Percentiles rank a stretch among this genome's conserved stretches.
phyloP scores from a whole-genome alignment of 2,888 invertebrate genomes.

The Tiphia femorata region DNA sequence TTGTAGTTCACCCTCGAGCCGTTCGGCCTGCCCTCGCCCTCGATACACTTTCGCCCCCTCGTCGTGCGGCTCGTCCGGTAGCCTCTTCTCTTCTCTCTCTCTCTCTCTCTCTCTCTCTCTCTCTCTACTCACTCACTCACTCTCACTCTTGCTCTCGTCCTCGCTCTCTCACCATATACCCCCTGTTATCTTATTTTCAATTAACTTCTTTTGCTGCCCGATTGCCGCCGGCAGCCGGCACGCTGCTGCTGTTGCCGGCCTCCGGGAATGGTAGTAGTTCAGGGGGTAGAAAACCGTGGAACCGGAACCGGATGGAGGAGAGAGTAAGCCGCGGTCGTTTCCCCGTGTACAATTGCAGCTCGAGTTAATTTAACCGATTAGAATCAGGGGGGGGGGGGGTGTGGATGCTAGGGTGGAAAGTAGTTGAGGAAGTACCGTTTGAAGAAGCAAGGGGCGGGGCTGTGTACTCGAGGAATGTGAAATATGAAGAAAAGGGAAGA shows the following conservation, averaged over 20 bases:
- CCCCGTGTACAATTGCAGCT: too few species aligned
- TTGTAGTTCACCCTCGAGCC: slow-evolving; percentile 31
- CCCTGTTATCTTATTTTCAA: slow-evolving; percentile 45
- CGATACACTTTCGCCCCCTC: too few species aligned
- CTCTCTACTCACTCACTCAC: background rate
- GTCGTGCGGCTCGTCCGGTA: slow-evolving; percentile 9
- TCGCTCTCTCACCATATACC: background rate
- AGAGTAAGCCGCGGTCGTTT: slow-evolving; percentile 1
- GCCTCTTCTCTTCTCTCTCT: slow-evolving; percentile 1
- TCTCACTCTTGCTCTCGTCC: slow-evolving; percentile 16
- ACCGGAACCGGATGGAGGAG: slow-evolving; percentile 22
- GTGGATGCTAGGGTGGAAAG: slow-evolving; percentile 16
- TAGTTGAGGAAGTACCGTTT: slow-evolving; percentile 30
- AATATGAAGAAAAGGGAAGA: too few species aligned
- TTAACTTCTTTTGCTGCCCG: slow-evolving; percentile 42
- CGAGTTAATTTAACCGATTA: slow-evolving; percentile 23
- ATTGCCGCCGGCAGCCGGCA: slow-evolving; percentile 37
- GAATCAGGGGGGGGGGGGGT: too few species aligned
- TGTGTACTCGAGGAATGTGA: too few species aligned
- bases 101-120: background rate
- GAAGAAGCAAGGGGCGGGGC: slow-evolving; percentile 26
- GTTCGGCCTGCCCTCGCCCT: slow-evolving; percentile 15
- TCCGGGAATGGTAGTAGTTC: too few species aligned
- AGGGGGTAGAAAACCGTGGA: slow-evolving; percentile 20
- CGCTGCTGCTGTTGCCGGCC: too few species aligned